phyloP scores from a whole-genome alignment of 2,888 invertebrate genomes.

The Alcis repandata region DNA sequence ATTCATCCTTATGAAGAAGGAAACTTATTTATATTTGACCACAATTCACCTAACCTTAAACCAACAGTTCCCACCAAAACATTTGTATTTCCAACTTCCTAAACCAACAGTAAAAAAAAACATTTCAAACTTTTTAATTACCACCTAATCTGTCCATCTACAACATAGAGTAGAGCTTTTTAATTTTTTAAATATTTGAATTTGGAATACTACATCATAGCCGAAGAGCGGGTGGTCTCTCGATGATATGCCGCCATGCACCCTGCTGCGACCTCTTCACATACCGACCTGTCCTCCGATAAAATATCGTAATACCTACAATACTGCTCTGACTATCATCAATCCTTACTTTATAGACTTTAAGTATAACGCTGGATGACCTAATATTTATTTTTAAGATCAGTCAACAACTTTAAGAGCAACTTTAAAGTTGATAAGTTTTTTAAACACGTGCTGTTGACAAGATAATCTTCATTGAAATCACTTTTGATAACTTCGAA shows the following conservation, averaged over 20 bases:
- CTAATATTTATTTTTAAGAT: background rate
- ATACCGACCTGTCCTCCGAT: constrained; percentile 65
- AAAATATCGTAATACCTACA: constrained; percentile 52
- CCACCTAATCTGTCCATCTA: constrained; percentile 50
- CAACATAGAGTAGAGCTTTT: constrained; percentile 35
- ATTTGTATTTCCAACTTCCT: constrained; percentile 31
- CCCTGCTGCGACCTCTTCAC: constrained; percentile 67
- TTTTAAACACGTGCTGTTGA: too few species aligned
- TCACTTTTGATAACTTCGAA: constrained; percentile 31
- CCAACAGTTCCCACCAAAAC: constrained; percentile 39
- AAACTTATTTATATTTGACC: background rate
- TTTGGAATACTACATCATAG: constrained; percentile 56
- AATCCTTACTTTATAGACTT: constrained; percentile 47
- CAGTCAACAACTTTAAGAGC: too few species aligned
- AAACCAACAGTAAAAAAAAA: constrained; percentile 38
- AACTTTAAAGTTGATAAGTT: too few species aligned
- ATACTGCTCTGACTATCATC: constrained; percentile 47
- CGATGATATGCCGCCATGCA: constrained; percentile 60
- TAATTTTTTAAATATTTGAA: constrained; percentile 45
- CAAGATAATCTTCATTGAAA: constrained; percentile 15
- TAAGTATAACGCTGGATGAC: constrained; percentile 4
- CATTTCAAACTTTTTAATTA: constrained; percentile 49
- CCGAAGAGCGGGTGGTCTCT: constrained; percentile 71
- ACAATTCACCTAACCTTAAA: background rate
- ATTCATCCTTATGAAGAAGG: background rate